Conservation (phyloP, 2,888 invertebrate genomes). For the Hydroisotoma schaefferi region DNA sequence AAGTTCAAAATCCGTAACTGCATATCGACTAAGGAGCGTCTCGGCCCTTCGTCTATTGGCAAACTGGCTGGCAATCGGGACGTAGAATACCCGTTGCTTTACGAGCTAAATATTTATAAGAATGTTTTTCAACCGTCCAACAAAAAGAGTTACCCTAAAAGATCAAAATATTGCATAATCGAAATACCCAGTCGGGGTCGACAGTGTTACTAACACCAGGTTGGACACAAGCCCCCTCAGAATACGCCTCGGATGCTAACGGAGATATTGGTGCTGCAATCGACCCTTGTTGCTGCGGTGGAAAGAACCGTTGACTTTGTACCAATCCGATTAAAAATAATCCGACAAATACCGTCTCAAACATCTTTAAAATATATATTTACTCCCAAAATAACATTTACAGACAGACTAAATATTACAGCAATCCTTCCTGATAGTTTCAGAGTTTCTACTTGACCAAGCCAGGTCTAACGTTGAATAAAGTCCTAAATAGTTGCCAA, state of each 20-base stretch:
- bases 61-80: constrained; percentile 21
- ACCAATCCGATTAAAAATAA: too few species aligned
- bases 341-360: too few species aligned
- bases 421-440: too few species aligned
- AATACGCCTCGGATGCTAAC: constrained; percentile 12
- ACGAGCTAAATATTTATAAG: constrained; percentile 1
- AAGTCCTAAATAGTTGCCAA: too few species aligned
- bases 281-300: too few species aligned
- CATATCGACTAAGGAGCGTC: constrained; percentile 16
- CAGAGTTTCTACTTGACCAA: too few species aligned
- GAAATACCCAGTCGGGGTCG: constrained; percentile 19
- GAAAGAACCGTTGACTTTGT: too few species aligned
- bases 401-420: too few species aligned
- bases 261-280: too few species aligned
- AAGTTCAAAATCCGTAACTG: constrained; percentile 11
- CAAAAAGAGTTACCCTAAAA: neutral
- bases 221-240: constrained; percentile 14
- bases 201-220: constrained; percentile 6
- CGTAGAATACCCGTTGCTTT: constrained; percentile 21
- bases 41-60: constrained; percentile 15
- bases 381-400: too few species aligned
- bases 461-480: too few species aligned
- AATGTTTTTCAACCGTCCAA: neutral
- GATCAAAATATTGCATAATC: neutral
- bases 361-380: too few species aligned